Evolutionary conservation across 2,113 vertebrate genomes (phyloP), one percentile per base, ranked within the genome.

Genomic region (Petaurus breviceps): DNA sequence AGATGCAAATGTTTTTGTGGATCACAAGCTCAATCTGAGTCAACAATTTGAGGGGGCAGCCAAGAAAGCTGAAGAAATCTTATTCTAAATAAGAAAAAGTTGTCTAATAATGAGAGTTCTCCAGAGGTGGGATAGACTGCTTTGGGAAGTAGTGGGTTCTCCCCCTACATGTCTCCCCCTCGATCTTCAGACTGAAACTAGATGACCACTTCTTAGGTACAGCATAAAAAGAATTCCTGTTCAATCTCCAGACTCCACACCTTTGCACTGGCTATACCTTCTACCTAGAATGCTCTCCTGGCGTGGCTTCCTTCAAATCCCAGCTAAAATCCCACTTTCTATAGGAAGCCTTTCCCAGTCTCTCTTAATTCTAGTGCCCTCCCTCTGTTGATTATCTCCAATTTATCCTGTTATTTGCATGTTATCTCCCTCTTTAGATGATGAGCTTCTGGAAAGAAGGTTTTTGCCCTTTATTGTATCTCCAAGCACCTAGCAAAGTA

Each of bases 131-230:
- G 68, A 84, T 7, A 84, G 68, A 19, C 68, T 84, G n/a, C 14
- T 84, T 43, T 84, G 68, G 68, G 7, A 43, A 7, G 16, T 77
- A n/a, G 37, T n/a, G 3, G 31, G 31, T 57, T 10, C 26, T 2
- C 3, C 26, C 1, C 54, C 2, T 24, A 6, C 54, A n/a, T n/a
- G n/a, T n/a, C 9, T 0, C 9, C 0, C 2, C 28, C 26, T 0
- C 11, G 57, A 61, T 55, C 24, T 61, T 61, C 28, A 61, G 8
- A 61, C 11, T 61, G 28, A 68, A 26, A 11, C 31, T 68, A 68
- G 57, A 37, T 68, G 31, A 68, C 57, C 12, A 68, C 31, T 68
- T 68, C 3, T 68, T 68, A 28, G 31, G 28, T 68, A 61, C 31
- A 31, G 31, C 37, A 68, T 12, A 31, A 31, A 61, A 61, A 12